phyloP scores from a whole-genome alignment of 1,140 invertebrate species.

The Hyles euphorbiae region DNA sequence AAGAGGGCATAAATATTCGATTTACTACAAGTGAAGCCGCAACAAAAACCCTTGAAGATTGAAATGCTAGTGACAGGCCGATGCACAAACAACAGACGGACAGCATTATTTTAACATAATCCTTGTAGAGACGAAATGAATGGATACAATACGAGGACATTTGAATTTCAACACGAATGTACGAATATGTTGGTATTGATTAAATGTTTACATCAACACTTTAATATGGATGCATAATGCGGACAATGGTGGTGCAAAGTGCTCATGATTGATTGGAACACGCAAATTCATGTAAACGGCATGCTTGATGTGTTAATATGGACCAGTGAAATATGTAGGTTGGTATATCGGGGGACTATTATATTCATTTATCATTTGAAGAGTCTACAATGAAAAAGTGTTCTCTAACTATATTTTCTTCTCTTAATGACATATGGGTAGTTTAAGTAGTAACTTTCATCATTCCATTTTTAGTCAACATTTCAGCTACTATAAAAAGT shows the following conservation, averaged over 20 bases:
- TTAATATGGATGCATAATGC: constrained; percentile 37
- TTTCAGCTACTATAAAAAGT: too few relatives aligned
- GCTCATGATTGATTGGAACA: neutral
- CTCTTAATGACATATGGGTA: too few relatives aligned
- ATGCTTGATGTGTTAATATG: too few relatives aligned
- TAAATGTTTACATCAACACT: constrained; percentile 52
- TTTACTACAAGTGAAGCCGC: constrained; percentile 55
- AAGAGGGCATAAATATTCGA: constrained; percentile 70
- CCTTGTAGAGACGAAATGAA: constrained; percentile 68
- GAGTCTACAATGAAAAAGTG: too few relatives aligned
- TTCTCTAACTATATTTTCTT: too few relatives aligned
- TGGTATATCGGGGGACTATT: too few relatives aligned
- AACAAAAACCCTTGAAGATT: constrained; percentile 67
- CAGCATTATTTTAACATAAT: constrained; percentile 74
- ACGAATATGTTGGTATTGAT: constrained; percentile 63
- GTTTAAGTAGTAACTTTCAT: too few relatives aligned
- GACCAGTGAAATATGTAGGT: too few relatives aligned
- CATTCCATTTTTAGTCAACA: too few relatives aligned
- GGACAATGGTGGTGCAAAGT: neutral
- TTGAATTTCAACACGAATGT: constrained; percentile 69
- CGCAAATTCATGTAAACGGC: neutral
- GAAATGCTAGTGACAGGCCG: constrained; percentile 70
- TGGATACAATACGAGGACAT: constrained; percentile 61
- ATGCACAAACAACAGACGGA: constrained; percentile 70
- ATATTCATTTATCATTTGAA: too few relatives aligned